Percentiles rank a stretch among this genome's conserved stretches.
Conservation (phyloP, 2,888 invertebrate species). For the Fabriciana adippe region DNA sequence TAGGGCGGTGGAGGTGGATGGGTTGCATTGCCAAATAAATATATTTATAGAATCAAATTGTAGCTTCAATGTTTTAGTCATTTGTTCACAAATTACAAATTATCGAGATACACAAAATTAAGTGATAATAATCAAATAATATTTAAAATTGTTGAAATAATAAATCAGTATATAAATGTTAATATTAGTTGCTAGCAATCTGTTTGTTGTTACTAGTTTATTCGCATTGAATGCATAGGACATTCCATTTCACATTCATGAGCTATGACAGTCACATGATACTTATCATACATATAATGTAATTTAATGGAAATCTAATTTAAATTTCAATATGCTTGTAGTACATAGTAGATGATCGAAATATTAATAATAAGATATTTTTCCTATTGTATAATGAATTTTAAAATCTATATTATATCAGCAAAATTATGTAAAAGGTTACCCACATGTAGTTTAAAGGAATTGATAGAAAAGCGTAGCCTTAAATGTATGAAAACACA, state of each 20-base stretch:
- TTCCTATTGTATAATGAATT: conserved; percentile 19
- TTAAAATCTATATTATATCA: conserved; percentile 21
- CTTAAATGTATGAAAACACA: conserved; percentile 18
- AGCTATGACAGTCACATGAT: conserved; percentile 27
- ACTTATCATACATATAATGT: conserved; percentile 24
- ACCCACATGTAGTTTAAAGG: conserved; percentile 20
- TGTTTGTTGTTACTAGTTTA: conserved; percentile 23
- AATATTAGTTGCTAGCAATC: conserved; percentile 11
- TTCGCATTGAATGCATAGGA: conserved; percentile 41
- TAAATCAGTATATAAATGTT: conserved; percentile 22
- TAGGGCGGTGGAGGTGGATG: background rate
- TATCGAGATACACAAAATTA: background rate
- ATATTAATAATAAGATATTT: conserved; percentile 20
- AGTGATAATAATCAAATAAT: conserved; percentile 13
- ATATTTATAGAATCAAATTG: conserved; percentile 14
- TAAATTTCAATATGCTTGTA: conserved; percentile 33
- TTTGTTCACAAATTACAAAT: conserved; percentile 11
- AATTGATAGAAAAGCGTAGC: conserved; percentile 21
- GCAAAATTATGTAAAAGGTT: background rate
- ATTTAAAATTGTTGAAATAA: conserved; percentile 21
- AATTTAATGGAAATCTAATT: conserved; percentile 32
- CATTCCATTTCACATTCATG: conserved; percentile 63
- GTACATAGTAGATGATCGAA: conserved; percentile 27
- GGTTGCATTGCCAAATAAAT: conserved; percentile 30
- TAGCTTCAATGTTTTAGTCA: background rate